Evolutionary conservation across 2,113 vertebrate species (phyloP).

Genomic region (Natator depressus): DNA sequence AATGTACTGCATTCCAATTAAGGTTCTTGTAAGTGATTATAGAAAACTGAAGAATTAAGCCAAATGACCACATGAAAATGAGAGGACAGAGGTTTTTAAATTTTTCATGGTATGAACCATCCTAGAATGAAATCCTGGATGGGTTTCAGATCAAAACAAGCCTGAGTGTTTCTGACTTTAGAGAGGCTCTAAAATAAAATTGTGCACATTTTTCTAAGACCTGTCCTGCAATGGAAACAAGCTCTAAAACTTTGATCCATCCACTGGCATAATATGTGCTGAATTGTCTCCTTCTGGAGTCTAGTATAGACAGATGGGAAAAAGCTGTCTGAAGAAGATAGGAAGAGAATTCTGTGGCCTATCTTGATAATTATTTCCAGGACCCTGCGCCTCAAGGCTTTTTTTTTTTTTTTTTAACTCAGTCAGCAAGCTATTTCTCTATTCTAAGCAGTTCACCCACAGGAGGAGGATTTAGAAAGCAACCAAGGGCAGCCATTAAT

Average conservation of each 20-base stretch:
- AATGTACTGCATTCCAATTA: background rate
- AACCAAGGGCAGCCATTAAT: background rate
- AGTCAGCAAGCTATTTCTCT: background rate
- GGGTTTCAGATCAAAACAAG: background rate
- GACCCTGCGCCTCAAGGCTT: background rate
- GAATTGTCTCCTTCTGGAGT: background rate
- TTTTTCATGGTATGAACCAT: background rate
- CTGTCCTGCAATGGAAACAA: background rate
- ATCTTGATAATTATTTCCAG: background rate
- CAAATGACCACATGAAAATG: background rate
- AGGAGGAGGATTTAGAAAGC: background rate
- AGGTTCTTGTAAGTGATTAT: background rate
- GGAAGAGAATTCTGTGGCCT: background rate
- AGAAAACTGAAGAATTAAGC: background rate
- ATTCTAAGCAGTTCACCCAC: background rate
- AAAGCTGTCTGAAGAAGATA: background rate
- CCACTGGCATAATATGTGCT: background rate
- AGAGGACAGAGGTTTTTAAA: background rate
- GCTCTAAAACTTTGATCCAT: background rate
- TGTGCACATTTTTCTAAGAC: background rate
- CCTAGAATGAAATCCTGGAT: background rate
- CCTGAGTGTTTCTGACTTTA: background rate
- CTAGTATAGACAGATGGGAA: background rate
- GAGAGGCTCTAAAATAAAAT: background rate
- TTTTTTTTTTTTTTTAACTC: background rate